These are phyloP conservation scores for Scrobipalpa costella DNA, from an alignment of 2,888 invertebrate species.

Conservation along the genomic window DNA sequence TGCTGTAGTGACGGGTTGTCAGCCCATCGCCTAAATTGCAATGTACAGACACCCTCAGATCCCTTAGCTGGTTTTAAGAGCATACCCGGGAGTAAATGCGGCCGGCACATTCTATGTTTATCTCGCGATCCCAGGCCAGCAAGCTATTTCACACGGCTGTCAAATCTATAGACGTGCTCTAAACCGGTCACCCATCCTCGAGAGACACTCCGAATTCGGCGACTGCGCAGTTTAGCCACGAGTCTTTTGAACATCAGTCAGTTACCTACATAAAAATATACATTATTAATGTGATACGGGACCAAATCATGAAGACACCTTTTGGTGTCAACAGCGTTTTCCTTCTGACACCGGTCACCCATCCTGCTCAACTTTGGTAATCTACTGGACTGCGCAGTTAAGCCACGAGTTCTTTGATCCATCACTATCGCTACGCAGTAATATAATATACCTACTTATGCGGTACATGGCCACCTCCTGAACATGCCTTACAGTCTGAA, in stretches of 20 bases:
- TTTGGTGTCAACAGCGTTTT: not conserved
- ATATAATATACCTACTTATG: constrained; percentile 29
- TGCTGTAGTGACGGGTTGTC: no score
- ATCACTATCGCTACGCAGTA: constrained; percentile 38
- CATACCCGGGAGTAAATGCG: no score
- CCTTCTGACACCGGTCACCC: no score
- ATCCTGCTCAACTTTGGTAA: not conserved
- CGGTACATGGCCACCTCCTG: not conserved
- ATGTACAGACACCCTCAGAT: no score
- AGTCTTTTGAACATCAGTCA: not conserved
- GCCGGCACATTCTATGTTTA: no score
- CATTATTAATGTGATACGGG: not conserved
- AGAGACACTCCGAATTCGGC: no score
- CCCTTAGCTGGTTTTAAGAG: no score
- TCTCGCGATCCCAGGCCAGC: no score
- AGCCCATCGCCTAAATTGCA: no score
- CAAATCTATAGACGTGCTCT: no score
- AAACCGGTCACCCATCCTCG: no score
- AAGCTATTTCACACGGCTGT: no score
- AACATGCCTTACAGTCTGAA: not conserved
- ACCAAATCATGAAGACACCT: not conserved
- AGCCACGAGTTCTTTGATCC: not conserved
- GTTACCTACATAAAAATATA: not conserved
- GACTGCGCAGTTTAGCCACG: not conserved
- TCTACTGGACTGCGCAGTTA: not conserved